Base-by-base conservation (phyloP, 2,797 vertebrate species). In the Lithobates pipiens region DNA sequence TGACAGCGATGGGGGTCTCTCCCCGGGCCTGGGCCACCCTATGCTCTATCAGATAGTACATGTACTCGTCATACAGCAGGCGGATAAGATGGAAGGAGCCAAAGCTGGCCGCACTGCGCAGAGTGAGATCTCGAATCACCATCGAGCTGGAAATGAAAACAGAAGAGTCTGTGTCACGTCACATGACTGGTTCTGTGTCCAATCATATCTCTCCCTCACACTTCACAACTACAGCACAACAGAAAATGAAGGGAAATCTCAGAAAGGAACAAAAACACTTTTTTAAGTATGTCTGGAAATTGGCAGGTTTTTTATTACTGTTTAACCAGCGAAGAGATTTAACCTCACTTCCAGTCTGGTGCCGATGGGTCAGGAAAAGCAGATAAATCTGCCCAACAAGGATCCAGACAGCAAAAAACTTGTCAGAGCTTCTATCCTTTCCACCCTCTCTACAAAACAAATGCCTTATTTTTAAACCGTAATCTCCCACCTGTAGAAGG, bases 11-110 rank as follows among this genome's bases (percentile, higher is more conserved):
- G 39, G 97, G 96, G 0, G 96, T 97, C 92, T 97, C 96, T 85
- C 97, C 96, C 91, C 95, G 96, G 79, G 97, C 97, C 91, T 95
- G 95, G 29, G 97, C 97, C 89, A 98, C 97, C 1, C 96, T 92
- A 91, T 98, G 97, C 89, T 98, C 97, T 25, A 98, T 95, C 93
- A 98, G 92, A 92, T 97, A 98, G 92, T 97, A 98, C 97, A 98
- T 97, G 89, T 98, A 98, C 90, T 98, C 97, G 0, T 98, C 97
- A 16, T 98, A 98, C 39, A 98, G 93, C 89, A 98, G 90, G 34
- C 97, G 95, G 91, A 98, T 98, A 85, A 98, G 95, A 89, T 98
- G 97, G 90, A 98, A 98, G 46, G 97, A 98, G 72, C 97, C 97
- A 16, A 98, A 98, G 89, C 97, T 97, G 84, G 97, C 97, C 0